phyloP scores from a whole-genome alignment of 2,113 vertebrate species.

The Motacilla alba region DNA sequence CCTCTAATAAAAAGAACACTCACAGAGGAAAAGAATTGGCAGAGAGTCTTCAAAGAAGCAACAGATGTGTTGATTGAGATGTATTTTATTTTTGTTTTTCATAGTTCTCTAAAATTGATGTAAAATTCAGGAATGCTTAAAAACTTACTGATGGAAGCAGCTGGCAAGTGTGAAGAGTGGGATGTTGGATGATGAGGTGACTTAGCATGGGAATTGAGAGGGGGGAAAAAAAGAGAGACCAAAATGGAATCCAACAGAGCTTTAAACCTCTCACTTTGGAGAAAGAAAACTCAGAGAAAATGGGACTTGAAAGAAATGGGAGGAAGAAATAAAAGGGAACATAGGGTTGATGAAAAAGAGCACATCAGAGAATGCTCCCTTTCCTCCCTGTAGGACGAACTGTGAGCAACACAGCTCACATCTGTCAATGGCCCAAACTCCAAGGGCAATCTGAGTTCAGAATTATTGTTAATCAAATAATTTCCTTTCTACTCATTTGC shows the following conservation, averaged over 20 bases:
- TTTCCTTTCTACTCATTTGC: neutral
- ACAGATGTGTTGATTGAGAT: constrained; percentile 8
- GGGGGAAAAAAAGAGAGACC: neutral
- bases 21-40: neutral
- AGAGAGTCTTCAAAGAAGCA: neutral
- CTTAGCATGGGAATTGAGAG: neutral
- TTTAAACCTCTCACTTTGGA: neutral
- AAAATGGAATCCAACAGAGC: neutral
- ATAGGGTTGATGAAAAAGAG: neutral
- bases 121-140: constrained; percentile 23
- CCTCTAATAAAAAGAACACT: neutral
- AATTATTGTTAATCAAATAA: neutral
- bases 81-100: constrained; percentile 7
- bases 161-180: constrained; percentile 32
- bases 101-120: neutral
- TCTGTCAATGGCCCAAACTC: neutral
- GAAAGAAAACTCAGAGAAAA: neutral
- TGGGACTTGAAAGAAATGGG: neutral
- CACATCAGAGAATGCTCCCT: neutral
- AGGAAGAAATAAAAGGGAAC: neutral
- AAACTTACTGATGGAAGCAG: constrained; percentile 25
- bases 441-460: neutral
- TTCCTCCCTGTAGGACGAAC: neutral
- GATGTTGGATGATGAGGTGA: neutral
- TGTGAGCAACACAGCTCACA: neutral